A percentile compares a stretch with the other conserved stretches of the same genome.
Conservation (phyloP, 2,797 vertebrate genomes). For the Tauraco hartlaubi region DNA sequence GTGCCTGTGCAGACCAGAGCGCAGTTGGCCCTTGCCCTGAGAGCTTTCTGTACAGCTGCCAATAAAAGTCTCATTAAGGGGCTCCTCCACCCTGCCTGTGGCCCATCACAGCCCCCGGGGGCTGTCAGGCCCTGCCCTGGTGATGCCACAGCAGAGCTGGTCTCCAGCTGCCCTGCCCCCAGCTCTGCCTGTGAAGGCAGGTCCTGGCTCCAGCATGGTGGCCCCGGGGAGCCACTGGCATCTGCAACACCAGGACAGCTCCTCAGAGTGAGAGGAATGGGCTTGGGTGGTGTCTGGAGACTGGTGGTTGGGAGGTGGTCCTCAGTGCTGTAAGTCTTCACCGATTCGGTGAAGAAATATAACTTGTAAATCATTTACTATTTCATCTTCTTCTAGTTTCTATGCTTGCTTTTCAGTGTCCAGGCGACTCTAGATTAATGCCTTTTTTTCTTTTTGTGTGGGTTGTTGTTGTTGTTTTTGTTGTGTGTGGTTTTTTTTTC, state of each 20-base stretch:
- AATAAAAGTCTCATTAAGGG: not conserved
- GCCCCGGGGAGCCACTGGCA: not conserved
- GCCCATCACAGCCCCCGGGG: not conserved
- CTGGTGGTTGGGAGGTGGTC: not conserved
- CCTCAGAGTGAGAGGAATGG: not conserved
- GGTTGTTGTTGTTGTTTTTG: not conserved
- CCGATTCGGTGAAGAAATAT: not conserved
- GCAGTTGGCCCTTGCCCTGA: not conserved
- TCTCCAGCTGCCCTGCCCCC: not conserved
- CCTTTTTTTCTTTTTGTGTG: not conserved
- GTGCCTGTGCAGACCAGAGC: no score
- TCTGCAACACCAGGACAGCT: accelerated
- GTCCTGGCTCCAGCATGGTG: not conserved
- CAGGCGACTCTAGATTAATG: not conserved
- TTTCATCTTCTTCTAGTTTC: not conserved
- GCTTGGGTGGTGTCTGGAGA: not conserved
- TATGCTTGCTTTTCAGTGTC: not conserved
- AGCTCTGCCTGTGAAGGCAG: not conserved
- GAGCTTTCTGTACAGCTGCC: accelerated
- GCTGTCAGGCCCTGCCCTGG: not conserved
- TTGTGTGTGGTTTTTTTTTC: not conserved
- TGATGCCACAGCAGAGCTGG: not conserved
- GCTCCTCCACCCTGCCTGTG: accelerated
- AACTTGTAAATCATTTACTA: not conserved
- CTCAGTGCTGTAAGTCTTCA: not conserved